Evolutionary conservation across 2,888 invertebrate species (phyloP), one percentile per base, ranked within the genome.

Genomic region (Dicranocentrus wangi): DNA sequence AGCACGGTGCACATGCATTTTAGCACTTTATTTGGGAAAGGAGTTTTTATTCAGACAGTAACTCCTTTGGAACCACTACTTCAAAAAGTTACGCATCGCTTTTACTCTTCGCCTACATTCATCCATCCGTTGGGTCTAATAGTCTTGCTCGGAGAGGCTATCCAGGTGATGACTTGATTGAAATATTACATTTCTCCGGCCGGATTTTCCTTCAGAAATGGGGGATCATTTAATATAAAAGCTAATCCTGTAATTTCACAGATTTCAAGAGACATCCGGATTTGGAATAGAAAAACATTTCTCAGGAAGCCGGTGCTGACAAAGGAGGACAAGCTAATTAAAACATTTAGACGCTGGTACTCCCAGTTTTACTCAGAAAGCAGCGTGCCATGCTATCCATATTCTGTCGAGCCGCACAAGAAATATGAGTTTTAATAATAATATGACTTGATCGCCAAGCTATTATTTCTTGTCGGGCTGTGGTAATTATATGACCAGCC

Each of bases 231-330:
- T n/a, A n/a, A n/a, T n/a, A n/a, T n/a, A n/a, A n/a, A n/a, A n/a
- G n/a, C n/a, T n/a, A n/a, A n/a, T n/a, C n/a, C n/a, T 42, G 71
- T 27, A 19, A 42, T 27, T 8, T 89, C 1, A 15, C 28, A 95
- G 94, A 93, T 96, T 87, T 93, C 95, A 88, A 91, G 96, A 0
- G 97, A 97, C 88, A 92, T 96, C 0, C 91, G 91, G 83, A 92
- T 97, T 2, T 97, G 97, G 97, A 96, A 96, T 88, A 93, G 93
- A 89, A 97, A 97, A 87, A 91, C 90, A 10, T 96, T 92, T 88
- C 90, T 92, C 0, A 91, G 91, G 42, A 91, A 92, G 0, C 96
- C 96, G 0, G 87, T 93, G 0, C 90, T 95, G 80, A 93, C 94
- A 0, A 92, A 92, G 82, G 93, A 94, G 73, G 97, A 97, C 88